phyloP scores from a whole-genome alignment of 2,888 invertebrate species.

The Agriotes lineatus region DNA sequence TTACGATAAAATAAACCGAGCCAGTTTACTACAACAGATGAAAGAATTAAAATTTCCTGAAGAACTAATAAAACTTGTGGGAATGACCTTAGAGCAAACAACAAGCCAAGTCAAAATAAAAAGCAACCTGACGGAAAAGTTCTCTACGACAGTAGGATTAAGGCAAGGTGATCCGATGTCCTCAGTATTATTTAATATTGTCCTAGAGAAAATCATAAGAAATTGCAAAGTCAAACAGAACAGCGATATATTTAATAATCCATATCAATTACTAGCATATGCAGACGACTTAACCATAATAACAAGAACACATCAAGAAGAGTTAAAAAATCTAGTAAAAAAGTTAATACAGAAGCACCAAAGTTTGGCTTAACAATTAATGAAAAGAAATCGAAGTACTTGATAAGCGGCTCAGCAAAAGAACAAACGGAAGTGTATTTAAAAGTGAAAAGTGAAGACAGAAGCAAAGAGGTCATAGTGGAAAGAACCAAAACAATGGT shows the following conservation, averaged over 20 bases:
- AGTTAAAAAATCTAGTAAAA: background rate
- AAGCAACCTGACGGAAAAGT: background rate
- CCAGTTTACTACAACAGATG: background rate
- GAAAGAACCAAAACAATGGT: background rate
- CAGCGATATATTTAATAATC: no score
- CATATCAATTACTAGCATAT: no score
- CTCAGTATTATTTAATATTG: background rate
- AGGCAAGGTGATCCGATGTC: background rate
- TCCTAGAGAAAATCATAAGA: background rate
- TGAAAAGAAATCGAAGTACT: background rate
- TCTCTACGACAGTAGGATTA: background rate
- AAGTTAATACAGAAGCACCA: no score
- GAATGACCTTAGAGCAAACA: background rate
- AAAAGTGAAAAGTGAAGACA: background rate
- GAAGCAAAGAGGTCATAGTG: background rate
- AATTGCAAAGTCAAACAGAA: background rate
- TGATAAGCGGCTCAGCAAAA: background rate
- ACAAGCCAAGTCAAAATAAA: background rate
- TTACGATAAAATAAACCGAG: background rate
- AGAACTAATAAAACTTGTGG: no score
- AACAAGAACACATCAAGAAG: no score
- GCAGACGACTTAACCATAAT: no score
- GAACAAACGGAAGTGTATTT: background rate
- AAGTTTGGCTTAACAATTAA: no score
- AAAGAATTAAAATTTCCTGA: background rate